Base-by-base conservation (phyloP, 2,113 vertebrate species). In the Clarias macrocephalus region DNA sequence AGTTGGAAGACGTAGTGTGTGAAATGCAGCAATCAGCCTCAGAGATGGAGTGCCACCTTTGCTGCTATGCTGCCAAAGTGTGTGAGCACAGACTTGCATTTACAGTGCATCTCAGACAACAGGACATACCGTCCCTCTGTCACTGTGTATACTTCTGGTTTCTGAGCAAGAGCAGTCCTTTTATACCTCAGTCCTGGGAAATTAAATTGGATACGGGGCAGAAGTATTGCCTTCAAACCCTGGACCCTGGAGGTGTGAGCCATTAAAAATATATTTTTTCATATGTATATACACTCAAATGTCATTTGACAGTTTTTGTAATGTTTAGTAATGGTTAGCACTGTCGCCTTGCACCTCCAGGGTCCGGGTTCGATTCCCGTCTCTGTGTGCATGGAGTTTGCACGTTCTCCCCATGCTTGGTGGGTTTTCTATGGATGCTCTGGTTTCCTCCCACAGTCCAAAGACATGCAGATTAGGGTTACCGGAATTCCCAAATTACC, bases 61-160 rank as follows among this genome's bases (percentile, higher is more conserved):
- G 37, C 75, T 88, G n/a, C 76, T 72, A 42, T 81, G 83, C 82
- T 83, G 54, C 60, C 25, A 48, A 18, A 81, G 12, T 68, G 42
- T 66, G 54, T 56, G 25, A 70, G 66, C 85, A 85, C 66, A 30
- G 87, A 90, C 89, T 88, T 90, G 91, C 91, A 93, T 93, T 92
- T 93, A 88, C 72, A 75, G 23, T 42, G 9, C 33, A 75, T 48
- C 11, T 75, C 21, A 42, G 70, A 76, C 21, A n/a, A 59, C n/a
- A 57, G 54, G 54, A 57, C 19, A 57, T 80, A 30, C 5, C 30
- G 8, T 33, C 21, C 28, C 54, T 59, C 9, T 80, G 6, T 30
- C 16, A 3, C 4, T 5, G 54, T 33, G 54, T 21, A 30, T 33
- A 33, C 8, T 19, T 80, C 9, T 7, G 5, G 18, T 80, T 80